A percentile compares a stretch with the other conserved stretches of the same genome.
Evolutionary conservation across 2,113 vertebrate species (phyloP).

Genomic region (Pycnonotus jocosus): DNA sequence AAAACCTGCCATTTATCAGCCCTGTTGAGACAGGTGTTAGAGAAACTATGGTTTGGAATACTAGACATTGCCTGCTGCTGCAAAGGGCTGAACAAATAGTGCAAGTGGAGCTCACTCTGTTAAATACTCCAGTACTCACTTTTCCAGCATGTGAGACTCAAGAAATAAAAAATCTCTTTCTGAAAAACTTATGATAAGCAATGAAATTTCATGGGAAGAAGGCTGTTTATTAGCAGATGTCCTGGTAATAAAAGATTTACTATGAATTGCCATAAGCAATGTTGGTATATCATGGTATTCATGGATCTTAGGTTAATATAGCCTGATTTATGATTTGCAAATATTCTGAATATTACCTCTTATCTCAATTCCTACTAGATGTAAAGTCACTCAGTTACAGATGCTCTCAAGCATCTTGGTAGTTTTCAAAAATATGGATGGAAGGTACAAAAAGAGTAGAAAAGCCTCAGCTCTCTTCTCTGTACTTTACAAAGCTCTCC

Average conservation of each 20-base stretch:
- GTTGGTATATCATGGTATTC: neutral
- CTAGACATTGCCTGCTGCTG: neutral
- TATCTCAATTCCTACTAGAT: neutral
- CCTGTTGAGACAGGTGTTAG: neutral
- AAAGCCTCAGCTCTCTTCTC: neutral
- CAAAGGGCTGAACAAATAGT: neutral
- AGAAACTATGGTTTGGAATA: neutral
- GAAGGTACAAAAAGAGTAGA: neutral
- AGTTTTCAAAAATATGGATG: neutral
- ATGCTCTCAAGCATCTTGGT: neutral
- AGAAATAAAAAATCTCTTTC: neutral
- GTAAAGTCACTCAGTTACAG: neutral
- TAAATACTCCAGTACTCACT: neutral
- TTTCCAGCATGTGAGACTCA: neutral
- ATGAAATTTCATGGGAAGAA: neutral
- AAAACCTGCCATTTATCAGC: conserved; percentile 55
- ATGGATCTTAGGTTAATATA: neutral
- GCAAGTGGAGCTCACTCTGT: neutral
- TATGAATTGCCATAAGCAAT: neutral
- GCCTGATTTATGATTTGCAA: neutral
- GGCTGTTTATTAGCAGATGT: neutral
- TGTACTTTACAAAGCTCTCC: neutral
- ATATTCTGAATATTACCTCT: neutral
- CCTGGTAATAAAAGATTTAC: neutral
- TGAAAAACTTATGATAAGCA: neutral